Evolutionary conservation across 2,113 vertebrate species (phyloP).

Genomic region (Sorex fumeus): DNA sequence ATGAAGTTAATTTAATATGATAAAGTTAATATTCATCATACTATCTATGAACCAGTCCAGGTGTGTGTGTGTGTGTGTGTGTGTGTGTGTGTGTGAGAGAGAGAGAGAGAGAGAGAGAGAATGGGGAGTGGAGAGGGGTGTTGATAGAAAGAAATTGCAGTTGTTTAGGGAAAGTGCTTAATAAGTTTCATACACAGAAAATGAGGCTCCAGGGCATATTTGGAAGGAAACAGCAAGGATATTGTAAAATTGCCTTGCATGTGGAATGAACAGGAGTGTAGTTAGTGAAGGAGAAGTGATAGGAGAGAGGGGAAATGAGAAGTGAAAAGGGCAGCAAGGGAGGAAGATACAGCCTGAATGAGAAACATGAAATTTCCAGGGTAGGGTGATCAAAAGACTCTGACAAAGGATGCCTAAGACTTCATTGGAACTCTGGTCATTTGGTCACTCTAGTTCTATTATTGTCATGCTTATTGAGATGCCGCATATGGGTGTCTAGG

Average conservation of each 20-base stretch:
- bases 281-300: background rate
- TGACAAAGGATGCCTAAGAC: background rate
- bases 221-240: conserved; percentile 2
- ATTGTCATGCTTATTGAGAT: background rate
- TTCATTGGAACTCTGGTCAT: background rate
- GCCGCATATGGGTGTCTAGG: background rate
- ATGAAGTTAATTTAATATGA: conserved; percentile 26
- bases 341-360: background rate
- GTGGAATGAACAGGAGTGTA: background rate
- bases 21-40: background rate
- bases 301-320: background rate
- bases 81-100: background rate
- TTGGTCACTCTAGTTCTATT: background rate
- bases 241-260: background rate
- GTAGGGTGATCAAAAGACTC: background rate
- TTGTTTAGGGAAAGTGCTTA: conserved; percentile 25
- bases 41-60: background rate
- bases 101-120: background rate
- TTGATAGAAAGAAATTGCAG: background rate
- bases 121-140: background rate
- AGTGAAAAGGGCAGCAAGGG: background rate
- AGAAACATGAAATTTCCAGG: background rate
- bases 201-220: background rate
- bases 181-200: background rate
- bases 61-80: background rate